phyloP scores from a whole-genome alignment of 2,113 vertebrate genomes.

The Saccopteryx bilineata region DNA sequence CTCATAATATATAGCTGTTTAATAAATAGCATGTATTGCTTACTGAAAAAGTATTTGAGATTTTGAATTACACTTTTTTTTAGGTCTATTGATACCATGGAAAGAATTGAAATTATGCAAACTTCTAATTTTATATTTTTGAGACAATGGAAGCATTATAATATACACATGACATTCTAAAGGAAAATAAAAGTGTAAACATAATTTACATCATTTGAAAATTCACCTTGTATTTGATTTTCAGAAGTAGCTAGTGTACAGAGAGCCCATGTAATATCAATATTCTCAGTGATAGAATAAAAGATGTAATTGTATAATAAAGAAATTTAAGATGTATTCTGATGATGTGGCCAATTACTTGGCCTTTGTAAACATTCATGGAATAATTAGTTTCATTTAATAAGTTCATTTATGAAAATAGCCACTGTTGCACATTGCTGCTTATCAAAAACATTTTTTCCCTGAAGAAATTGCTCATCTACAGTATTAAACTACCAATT shows the following conservation, averaged over 20 bases:
- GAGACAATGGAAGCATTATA: conserved; percentile 1
- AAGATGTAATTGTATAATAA: conserved; percentile 84
- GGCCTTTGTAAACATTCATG: conserved; percentile 84
- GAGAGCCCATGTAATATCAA: conserved; percentile 70
- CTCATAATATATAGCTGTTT: background rate
- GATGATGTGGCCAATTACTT: conserved; percentile 88
- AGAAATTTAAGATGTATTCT: conserved; percentile 84
- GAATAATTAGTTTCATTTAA: conserved; percentile 86
- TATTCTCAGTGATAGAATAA: conserved; percentile 80
- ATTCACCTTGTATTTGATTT: background rate
- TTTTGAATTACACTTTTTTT: conserved; percentile 22
- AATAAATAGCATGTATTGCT: background rate
- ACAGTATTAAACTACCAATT: conserved; percentile 85
- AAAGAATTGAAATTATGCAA: background rate
- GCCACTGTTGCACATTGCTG: conserved; percentile 81
- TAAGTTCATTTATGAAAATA: conserved; percentile 86
- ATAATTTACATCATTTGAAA: conserved; percentile 76
- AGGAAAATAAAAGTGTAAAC: conserved; percentile 60
- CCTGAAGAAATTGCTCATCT: conserved; percentile 78
- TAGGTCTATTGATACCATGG: background rate
- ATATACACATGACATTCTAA: background rate
- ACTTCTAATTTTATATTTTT: conserved; percentile 7
- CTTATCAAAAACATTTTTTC: conserved; percentile 83
- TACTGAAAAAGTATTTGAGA: background rate
- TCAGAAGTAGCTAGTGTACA: background rate